phyloP scores from a whole-genome alignment of 1,140 invertebrate genomes.

The Calosoma granatense region DNA sequence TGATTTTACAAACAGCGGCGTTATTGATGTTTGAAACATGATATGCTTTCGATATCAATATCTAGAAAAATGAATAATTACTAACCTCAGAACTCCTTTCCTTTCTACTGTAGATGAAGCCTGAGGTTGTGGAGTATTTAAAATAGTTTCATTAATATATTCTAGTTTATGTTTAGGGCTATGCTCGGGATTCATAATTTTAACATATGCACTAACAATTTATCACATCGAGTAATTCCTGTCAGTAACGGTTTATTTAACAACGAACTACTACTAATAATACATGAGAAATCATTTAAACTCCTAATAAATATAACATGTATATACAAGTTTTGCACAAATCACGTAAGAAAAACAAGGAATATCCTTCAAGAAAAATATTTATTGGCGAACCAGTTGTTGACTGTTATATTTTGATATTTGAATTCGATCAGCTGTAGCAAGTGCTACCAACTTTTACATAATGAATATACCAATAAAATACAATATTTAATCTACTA shows the following conservation, averaged over 20 bases:
- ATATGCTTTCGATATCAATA: too few species aligned
- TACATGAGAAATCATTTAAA: too few species aligned
- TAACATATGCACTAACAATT: neutral
- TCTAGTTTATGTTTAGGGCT: conserved; percentile 10
- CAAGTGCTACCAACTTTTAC: neutral
- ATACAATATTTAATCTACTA: neutral
- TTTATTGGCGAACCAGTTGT: neutral
- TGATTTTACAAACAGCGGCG: too few species aligned
- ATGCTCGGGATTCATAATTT: neutral
- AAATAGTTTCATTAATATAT: conserved; percentile 24
- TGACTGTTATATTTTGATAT: neutral
- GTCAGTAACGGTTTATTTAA: neutral
- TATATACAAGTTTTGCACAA: neutral
- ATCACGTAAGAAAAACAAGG: too few species aligned
- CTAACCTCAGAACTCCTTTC: conserved; percentile 17
- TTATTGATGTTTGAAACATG: too few species aligned
- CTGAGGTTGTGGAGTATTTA: conserved; percentile 29
- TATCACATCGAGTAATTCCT: too few species aligned
- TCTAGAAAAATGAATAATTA: conserved; percentile 7
- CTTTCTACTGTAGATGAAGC: conserved; percentile 31
- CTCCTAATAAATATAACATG: neutral
- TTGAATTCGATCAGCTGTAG: conserved; percentile 2
- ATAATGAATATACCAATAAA: neutral
- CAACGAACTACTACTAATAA: neutral
- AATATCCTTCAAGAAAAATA: too few species aligned